Base-by-base conservation (phyloP, 2,797 vertebrate genomes). In the Enteromius trimaculatus region DNA sequence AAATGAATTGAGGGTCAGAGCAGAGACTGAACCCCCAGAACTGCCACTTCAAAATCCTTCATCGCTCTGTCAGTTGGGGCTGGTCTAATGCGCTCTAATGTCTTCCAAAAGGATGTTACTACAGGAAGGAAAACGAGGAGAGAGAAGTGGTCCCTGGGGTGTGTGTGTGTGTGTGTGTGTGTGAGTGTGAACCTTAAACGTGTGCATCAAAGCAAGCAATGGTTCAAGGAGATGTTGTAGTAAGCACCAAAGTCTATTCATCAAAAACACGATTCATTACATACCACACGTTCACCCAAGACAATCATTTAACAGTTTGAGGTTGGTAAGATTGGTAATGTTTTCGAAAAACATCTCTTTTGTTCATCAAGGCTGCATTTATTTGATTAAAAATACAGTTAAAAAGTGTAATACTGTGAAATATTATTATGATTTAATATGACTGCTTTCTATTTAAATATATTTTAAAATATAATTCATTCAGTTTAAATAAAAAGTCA, bases 141-240 rank as follows among this genome's bases (percentile, higher is more conserved):
- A 71, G 85, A 87, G 85, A 83, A 88, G 74, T 78, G 72, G 34
- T 80, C 71, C 76, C 82, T n/a, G 51, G 77, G 78, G 65, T 65
- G 49, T 14, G 66, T 42, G 68, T 31, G 76, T 42, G 64, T 64
- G 75, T 60, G 60, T 82, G 49, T 77, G 70, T 68, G 76, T 34
- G 72, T 47, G 62, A 34, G 47, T 60, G 44, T 49, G 49, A 69
- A 53, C 31, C 8, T 37, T 55, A 70, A 80, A 80, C 2, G 3
- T 26, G 69, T 13, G 26, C 26, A 81, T 72, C 79, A 64, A 81
- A 64, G 49, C 62, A 68, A 55, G 29, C 60, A 49, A 87, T 84
- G 70, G 82, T 82, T 86, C 66, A 65, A 72, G 65, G 66, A 87
- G 88, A 88, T 89, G 88, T 88, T 90, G 87, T 86, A 72, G 80